Base-by-base conservation (phyloP, 1,140 invertebrate species). In the Macrobrachium nipponense region DNA sequence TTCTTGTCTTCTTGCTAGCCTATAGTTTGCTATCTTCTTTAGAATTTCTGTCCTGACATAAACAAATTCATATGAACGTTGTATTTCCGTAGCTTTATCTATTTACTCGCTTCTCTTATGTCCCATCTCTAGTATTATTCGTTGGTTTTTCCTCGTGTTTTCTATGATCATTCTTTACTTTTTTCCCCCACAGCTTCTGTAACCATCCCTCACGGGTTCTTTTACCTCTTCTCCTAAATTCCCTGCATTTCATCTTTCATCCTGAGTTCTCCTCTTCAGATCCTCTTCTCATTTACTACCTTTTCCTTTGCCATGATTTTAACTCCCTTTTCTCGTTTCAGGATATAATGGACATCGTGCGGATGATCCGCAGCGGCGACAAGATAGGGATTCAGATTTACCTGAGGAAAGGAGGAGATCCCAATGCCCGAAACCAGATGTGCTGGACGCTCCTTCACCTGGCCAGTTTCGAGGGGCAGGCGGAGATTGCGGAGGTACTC, bases 381-480 rank as follows among this genome's bases (percentile, higher is more conserved):
- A 86, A 86, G 59, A 15, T 86, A 6, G 84, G 84, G 0, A 59
- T 86, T 4, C 12, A 80, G 66, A 66, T 86, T 1, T 86, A 80
- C 84, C 84, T 86, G 20, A n/a, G 77, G 23, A 62, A 80, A 12
- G 84, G 84, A 4, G 84, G 84, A 23, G 84, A 86, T 59, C 77
- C 84, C 27, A 86, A 86, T 76, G 36, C 64, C 8, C 44, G 84
- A 18, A 86, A 80, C 77, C 77, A 73, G 44, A 11, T 80, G 66
- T 77, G 84, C 18, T 80, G 77, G 84, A 80, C 20, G 5, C 59
- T 86, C 5, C 77, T 86, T 2, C 84, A 86, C 77, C 64, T 86
- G 84, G 84, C 84, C n/a, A 75, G 77, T 23, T 36, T 86, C 20
- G 84, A 86, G 66, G 84, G 77, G 0, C 84, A 86, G 84, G 17